Conservation (phyloP, 2,888 invertebrate species). For the Acleris cristana region DNA sequence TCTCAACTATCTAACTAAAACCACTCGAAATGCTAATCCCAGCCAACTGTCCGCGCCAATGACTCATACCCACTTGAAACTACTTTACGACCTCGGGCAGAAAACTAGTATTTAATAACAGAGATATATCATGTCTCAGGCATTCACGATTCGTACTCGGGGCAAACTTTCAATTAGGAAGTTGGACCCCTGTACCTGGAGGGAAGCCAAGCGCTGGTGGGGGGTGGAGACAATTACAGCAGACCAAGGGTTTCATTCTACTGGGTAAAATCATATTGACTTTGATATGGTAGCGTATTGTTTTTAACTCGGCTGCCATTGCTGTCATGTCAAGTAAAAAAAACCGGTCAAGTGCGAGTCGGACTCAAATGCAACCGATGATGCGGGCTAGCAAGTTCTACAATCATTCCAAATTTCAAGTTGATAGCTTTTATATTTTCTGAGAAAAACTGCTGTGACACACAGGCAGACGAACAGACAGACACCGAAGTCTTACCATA, state of each 20-base stretch:
- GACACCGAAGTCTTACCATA: too few relatives aligned
- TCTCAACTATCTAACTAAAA: background rate
- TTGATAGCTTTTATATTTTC: too few relatives aligned
- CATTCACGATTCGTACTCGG: conserved; percentile 46
- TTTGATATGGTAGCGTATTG: too few relatives aligned
- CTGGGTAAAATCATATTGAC: too few relatives aligned
- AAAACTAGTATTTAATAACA: conserved; percentile 36
- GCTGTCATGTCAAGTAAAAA: too few relatives aligned
- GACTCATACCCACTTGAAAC: conserved; percentile 28
- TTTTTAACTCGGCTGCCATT: too few relatives aligned
- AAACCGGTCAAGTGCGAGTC: too few relatives aligned
- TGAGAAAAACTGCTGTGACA: too few relatives aligned
- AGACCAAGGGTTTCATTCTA: background rate
- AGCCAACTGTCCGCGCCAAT: conserved; percentile 21
- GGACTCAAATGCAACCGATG: too few relatives aligned
- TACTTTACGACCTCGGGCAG: conserved; percentile 6
- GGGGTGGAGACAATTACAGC: conserved; percentile 14
- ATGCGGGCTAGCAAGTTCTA: too few relatives aligned
- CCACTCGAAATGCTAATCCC: conserved; percentile 16
- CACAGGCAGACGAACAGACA: too few relatives aligned
- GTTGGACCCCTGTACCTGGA: conserved; percentile 62
- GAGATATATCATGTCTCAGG: conserved; percentile 39
- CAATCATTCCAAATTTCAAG: too few relatives aligned
- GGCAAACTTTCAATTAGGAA: conserved; percentile 66
- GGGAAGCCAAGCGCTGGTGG: conserved; percentile 49